Evolutionary conservation across 2,888 invertebrate genomes (phyloP).

Genomic region (Sacculina carcini): DNA sequence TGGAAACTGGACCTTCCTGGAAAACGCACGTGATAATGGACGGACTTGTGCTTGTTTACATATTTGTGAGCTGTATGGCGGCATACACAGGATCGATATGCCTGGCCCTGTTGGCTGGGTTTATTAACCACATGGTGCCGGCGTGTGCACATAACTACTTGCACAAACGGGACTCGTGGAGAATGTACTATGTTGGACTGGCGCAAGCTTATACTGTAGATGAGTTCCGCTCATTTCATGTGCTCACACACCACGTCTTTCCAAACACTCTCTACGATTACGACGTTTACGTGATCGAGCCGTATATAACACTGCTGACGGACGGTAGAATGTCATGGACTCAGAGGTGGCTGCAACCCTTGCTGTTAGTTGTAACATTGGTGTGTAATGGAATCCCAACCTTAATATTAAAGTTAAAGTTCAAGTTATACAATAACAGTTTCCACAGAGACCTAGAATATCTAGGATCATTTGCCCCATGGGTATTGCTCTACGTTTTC

Average conservation of each 20-base stretch:
- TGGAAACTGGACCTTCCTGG: background rate
- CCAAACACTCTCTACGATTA: slow-evolving; percentile 48
- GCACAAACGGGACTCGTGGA: slow-evolving; percentile 44
- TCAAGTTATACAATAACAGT: no score
- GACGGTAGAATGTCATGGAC: slow-evolving; percentile 22
- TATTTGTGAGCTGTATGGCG: background rate
- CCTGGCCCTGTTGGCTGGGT: slow-evolving; percentile 21
- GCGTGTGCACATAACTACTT: slow-evolving; percentile 47
- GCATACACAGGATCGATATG: background rate
- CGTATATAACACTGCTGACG: slow-evolving; percentile 37
- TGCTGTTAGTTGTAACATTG: no score
- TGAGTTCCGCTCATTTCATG: slow-evolving; percentile 47
- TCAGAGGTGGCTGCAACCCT: slow-evolving; percentile 26
- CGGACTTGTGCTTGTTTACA: background rate
- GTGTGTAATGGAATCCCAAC: no score
- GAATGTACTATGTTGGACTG: slow-evolving; percentile 50
- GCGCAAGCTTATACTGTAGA: slow-evolving; percentile 33
- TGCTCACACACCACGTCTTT: slow-evolving; percentile 47
- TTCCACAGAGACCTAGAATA: no score
- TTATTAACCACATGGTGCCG: slow-evolving; percentile 30
- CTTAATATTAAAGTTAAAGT: no score
- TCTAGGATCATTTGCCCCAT: no score
- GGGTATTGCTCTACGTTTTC: no score
- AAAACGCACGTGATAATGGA: background rate
- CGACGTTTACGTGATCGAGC: slow-evolving; percentile 28